These are phyloP conservation scores for Melanophora roralis DNA, from an alignment of 2,888 invertebrate species.

Conservation along the genomic window DNA sequence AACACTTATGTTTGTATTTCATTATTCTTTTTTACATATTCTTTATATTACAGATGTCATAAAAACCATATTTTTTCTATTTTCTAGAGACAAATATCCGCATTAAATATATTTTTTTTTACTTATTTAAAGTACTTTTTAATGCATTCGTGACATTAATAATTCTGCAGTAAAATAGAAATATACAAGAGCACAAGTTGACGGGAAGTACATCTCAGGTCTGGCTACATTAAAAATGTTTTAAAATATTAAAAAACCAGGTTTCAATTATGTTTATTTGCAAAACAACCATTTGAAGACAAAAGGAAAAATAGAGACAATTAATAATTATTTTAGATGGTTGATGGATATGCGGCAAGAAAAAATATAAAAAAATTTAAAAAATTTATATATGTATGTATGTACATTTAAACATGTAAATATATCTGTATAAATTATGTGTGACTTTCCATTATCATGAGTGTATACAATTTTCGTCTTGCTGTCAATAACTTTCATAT, in stretches of 20 bases:
- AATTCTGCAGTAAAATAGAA: conserved; percentile 35
- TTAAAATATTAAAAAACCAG: too few relatives aligned
- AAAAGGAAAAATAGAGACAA: too few relatives aligned
- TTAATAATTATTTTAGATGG: too few relatives aligned
- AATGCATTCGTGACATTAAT: conserved; percentile 21
- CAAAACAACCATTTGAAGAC: too few relatives aligned
- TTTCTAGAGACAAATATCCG: conserved; percentile 31
- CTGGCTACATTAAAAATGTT: too few relatives aligned
- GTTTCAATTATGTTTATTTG: too few relatives aligned
- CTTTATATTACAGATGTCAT: background rate
- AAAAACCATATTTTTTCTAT: conserved; percentile 13
- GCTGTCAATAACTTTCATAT: conserved; percentile 2
- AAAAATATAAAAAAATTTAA: too few relatives aligned
- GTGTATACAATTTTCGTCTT: background rate
- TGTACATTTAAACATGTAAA: too few relatives aligned
- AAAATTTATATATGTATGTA: too few relatives aligned
- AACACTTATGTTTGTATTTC: conserved; percentile 8
- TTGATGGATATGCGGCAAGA: too few relatives aligned
- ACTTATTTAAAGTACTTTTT: background rate
- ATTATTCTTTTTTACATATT: background rate
- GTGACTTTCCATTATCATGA: background rate
- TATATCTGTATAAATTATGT: too few relatives aligned
- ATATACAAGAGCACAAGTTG: conserved; percentile 5
- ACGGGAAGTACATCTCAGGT: too few relatives aligned
- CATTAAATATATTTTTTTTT: conserved; percentile 15